Percentiles rank a stretch among this genome's conserved stretches.
Evolutionary conservation across 1,140 invertebrate species (phyloP).

Genomic region (Pygmarrhopalites habei): DNA sequence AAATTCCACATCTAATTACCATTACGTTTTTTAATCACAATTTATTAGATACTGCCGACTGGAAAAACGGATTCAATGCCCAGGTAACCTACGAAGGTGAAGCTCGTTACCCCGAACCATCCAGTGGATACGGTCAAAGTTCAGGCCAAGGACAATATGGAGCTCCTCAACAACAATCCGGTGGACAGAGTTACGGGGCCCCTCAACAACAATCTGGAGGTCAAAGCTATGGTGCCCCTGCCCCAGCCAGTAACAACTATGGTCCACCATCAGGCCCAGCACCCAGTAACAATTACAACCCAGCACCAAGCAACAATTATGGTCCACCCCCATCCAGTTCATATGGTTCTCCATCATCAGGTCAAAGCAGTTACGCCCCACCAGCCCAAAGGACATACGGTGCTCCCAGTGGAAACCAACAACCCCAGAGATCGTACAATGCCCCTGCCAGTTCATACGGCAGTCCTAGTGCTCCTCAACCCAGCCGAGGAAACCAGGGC

Average conservation of each 20-base stretch:
- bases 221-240: not conserved
- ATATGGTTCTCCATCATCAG: not conserved
- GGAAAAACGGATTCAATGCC: conserved; percentile 43
- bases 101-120: conserved; percentile 40
- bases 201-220: not conserved
- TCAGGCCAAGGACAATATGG: not conserved
- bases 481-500: no score
- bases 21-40: no score
- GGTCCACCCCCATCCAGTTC: not conserved
- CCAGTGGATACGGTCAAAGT: conserved; percentile 15
- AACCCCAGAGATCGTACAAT: not conserved
- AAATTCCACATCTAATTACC: no score
- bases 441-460: not conserved
- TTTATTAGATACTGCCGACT: conserved; percentile 42
- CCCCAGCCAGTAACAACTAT: not conserved
- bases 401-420: not conserved
- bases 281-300: not conserved
- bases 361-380: not conserved
- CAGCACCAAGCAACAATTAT: conserved; percentile 7
- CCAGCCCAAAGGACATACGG: not conserved
- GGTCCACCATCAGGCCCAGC: not conserved
- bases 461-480: not conserved
- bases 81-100: conserved; percentile 44
- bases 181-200: conserved; percentile 15
- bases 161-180: not conserved